Evolutionary conservation across 2,888 invertebrate species (phyloP).

Genomic region (Lumbricus terrestris): DNA sequence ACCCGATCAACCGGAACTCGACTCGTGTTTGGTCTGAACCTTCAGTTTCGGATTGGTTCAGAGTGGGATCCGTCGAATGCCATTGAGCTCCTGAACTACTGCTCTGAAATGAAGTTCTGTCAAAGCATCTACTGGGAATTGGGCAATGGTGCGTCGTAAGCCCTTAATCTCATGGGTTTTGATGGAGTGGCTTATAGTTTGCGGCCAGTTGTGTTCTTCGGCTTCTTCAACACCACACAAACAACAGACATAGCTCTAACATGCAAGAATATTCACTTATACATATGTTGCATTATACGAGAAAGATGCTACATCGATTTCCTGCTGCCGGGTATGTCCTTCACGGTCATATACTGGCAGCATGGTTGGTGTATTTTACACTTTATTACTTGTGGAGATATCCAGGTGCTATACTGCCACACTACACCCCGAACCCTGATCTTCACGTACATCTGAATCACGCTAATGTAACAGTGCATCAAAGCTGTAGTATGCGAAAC

Average conservation of each 20-base stretch:
- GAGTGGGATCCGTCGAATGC: constrained; percentile 73
- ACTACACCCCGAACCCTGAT: too few species aligned
- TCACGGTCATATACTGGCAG: too few species aligned
- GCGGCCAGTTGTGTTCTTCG: neutral
- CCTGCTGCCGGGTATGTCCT: too few species aligned
- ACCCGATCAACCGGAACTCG: constrained; percentile 61
- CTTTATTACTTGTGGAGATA: too few species aligned
- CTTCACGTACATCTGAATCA: too few species aligned
- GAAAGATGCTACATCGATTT: too few species aligned
- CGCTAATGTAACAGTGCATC: too few species aligned
- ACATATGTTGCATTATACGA: neutral
- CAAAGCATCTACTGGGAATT: constrained; percentile 49
- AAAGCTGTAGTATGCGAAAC: too few species aligned
- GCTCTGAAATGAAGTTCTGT: constrained; percentile 62
- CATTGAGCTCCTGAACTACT: constrained; percentile 67
- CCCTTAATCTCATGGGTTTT: neutral
- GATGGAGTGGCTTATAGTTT: neutral
- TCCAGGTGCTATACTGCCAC: too few species aligned
- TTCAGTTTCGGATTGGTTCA: constrained; percentile 64
- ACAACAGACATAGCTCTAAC: neutral
- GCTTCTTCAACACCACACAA: neutral
- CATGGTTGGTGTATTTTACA: too few species aligned
- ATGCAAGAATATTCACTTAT: neutral
- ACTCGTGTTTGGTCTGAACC: constrained; percentile 73
- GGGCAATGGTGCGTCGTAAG: constrained; percentile 50